Evolutionary conservation across 1,140 invertebrate genomes (phyloP), one percentile per base, ranked within the genome.

Genomic region (Drosophila arizonae): DNA sequence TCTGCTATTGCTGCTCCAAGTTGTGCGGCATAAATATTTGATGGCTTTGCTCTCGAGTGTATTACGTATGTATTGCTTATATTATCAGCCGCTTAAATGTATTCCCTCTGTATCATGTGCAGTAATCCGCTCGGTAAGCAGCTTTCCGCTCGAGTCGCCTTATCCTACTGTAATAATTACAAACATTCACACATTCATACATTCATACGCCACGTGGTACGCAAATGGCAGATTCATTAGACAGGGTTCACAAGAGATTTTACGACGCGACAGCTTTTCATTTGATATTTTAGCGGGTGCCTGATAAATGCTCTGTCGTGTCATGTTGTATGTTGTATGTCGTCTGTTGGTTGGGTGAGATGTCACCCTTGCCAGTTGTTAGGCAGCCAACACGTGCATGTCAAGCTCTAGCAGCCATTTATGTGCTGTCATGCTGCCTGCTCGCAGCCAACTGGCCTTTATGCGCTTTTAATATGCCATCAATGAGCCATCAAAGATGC

Each of bases 401-500:
- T 69, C 71, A 73, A 48, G 54, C 64, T 73, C 56, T 21, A 15
- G 48, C 46, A 58, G 55, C 48, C 67, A 84, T 80, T 77, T 85
- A 75, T 80, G 65, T 77, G 69, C 77, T 54, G 73, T 51, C 67
- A 81, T 71, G 71, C 36, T 41, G 71, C 52, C 36, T 30, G 45
- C 6, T 13, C 36, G 45, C 48, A 17, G n/a, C 39, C 11, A 39
- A 39, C 36, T 13, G 48, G 6, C 3, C 51, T 4, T 67, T 48
- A 4, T 41, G 30, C 71, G 24, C 4, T 26, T 66, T 79, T 71
- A 71, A 71, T 68, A 43, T 70, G 48, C 61, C 46, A 71, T 87
- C 76, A 80, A 77, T 80, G 63, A 9, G 65, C 45, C 51, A 80
- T 77, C 46, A 72, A 75, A 72, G 60, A 79, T 70, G 69, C 56